A percentile compares a stretch with the other conserved stretches of the same genome.
Conservation (phyloP, 2,888 invertebrate genomes). For the Craniophora ligustri region DNA sequence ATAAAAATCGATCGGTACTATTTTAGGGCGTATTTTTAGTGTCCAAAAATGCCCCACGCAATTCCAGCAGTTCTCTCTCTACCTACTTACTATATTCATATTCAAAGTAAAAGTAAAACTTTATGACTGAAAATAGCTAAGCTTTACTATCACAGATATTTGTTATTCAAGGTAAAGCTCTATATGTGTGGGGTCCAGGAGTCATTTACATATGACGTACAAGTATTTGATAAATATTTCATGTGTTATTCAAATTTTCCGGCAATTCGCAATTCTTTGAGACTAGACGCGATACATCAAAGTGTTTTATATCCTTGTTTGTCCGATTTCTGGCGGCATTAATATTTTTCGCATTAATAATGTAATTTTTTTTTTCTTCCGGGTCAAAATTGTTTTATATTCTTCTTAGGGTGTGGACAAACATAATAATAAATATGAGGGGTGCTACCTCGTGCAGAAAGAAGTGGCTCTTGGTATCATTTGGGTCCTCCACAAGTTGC, state of each 20-base stretch:
- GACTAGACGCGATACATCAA: conserved; percentile 56
- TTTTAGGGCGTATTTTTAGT: too few species aligned
- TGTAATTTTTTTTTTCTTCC: conserved; percentile 1
- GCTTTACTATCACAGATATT: conserved; percentile 27
- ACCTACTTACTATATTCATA: background rate
- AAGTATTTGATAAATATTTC: conserved; percentile 70
- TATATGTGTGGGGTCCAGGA: conserved; percentile 63
- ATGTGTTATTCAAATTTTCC: conserved; percentile 70
- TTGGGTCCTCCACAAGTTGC: background rate
- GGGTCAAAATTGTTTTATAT: conserved; percentile 3
- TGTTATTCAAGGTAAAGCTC: conserved; percentile 63
- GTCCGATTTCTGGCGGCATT: conserved; percentile 18
- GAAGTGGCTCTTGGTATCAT: background rate
- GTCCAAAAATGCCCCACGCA: too few species aligned
- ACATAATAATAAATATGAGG: conserved; percentile 15
- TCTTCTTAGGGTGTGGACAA: conserved; percentile 6
- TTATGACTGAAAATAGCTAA: background rate
- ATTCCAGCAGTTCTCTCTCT: too few species aligned
- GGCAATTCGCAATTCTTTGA: conserved; percentile 42
- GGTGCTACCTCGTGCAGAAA: background rate
- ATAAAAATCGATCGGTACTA: too few species aligned
- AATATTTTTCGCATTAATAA: conserved; percentile 7
- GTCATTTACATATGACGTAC: conserved; percentile 66
- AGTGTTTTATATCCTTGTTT: conserved; percentile 61
- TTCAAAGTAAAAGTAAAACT: background rate